Evolutionary conservation across 2,797 vertebrate genomes (phyloP), one percentile per base, ranked within the genome.

Genomic region (Taenioides sp.): DNA sequence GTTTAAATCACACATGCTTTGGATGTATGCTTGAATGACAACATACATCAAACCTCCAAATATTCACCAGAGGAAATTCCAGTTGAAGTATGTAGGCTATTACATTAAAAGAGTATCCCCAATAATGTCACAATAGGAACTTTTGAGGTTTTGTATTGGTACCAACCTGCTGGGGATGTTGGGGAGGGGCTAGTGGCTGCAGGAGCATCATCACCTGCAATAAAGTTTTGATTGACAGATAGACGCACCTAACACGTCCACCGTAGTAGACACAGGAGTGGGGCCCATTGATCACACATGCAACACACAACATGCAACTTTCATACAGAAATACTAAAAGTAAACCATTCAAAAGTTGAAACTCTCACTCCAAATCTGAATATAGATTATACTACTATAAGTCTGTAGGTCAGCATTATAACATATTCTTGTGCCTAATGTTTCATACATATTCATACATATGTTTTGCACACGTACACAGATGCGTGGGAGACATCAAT

Each of bases 181-280:
- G 94, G 91, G 78, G 91, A 87, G 71, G 84, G 76, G 77, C 85
- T 86, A 83, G 80, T 87, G 76, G 80, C 74, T 79, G 88, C 79
- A 78, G 86, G 84, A 81, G 82, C 91, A 87, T 88, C 92, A 81
- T 94, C 92, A 92, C 93, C 93, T 94, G 92, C 67, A 94, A 95
- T 91, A 92, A 92, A 93, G 87, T 75, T 82, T 82, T 91, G 83
- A 92, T 91, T 89, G 90, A 94, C 87, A 94, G 85, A 91, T 73
- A 86, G 67, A 92, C 88, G 88, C 87, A 90, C 89, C 90, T 88
- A 86, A 89, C 75, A 86, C 66, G 70, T 87, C 86, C 80, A 90
- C 78, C 80, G 87, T 79, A 89, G 76, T 82, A 72, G 79, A 83
- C 85, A 84, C 71, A 81, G 77, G 69, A 79, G 18, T 67, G 76